phyloP scores from a whole-genome alignment of 35 echinoderm and acorn worm species.

The Eucidaris tribuloides region DNA sequence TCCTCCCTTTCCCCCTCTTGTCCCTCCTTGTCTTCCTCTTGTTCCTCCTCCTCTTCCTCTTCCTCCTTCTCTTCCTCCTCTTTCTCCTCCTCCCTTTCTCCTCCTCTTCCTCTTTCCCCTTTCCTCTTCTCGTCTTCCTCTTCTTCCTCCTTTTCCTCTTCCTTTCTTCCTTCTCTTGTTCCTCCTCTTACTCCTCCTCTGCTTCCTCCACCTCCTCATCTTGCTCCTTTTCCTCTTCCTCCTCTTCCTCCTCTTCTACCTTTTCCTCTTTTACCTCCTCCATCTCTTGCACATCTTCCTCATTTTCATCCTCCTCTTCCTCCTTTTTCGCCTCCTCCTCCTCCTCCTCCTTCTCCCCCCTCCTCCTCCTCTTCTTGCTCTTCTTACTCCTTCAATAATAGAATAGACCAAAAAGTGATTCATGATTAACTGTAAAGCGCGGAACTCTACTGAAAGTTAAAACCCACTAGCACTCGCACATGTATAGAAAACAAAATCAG shows the following conservation, averaged over 20 bases:
- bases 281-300: no score
- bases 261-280: neutral
- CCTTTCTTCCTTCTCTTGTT: neutral
- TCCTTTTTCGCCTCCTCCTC: no score
- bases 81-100: conserved; percentile 1
- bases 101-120: conserved; percentile 8
- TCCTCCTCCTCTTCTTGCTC: no score
- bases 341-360: no score
- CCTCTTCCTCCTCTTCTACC: neutral
- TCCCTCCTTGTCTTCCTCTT: neutral
- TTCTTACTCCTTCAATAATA: no score
- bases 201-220: neutral
- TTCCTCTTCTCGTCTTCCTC: neutral
- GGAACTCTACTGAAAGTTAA: no score
- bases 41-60: neutral
- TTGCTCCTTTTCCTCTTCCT: neutral
- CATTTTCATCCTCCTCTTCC: no score
- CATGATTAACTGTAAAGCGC: no score
- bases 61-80: conserved; percentile 28
- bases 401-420: no score
- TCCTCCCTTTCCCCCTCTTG: neutral
- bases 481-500: no score
- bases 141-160: neutral
- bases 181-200: neutral
- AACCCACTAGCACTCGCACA: no score